These are phyloP conservation scores for Crocodylus rhombifer DNA, from an alignment of 2,797 vertebrate species.

Conservation along the genomic window DNA sequence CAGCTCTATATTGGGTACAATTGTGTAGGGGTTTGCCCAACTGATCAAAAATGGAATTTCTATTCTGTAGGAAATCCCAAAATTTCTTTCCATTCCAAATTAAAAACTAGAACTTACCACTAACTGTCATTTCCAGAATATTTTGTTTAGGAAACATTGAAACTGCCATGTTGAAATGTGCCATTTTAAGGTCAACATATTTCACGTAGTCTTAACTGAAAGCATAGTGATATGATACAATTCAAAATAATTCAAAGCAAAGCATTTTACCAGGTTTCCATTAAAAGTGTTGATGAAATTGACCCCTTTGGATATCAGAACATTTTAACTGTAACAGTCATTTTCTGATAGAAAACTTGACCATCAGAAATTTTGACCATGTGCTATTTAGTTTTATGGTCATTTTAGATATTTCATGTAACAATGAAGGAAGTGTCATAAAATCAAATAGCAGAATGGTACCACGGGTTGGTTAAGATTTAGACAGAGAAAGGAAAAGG, in stretches of 20 bases:
- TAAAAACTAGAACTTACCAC: slow-evolving; percentile 30
- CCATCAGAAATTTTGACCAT: neutral
- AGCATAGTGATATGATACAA: too few species aligned
- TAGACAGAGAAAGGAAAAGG: neutral
- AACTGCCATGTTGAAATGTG: slow-evolving; percentile 38
- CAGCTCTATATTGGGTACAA: too few species aligned
- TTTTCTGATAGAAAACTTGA: neutral
- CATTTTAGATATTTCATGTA: neutral
- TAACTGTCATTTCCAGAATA: neutral
- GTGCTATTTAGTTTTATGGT: neutral
- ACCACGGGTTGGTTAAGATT: neutral
- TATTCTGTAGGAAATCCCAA: neutral
- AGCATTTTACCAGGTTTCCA: neutral
- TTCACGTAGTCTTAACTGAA: too few species aligned
- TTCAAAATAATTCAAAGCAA: slow-evolving; percentile 3
- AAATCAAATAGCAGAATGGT: neutral
- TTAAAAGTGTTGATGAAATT: slow-evolving; percentile 25
- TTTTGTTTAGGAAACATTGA: slow-evolving; percentile 20
- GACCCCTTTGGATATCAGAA: slow-evolving; percentile 8
- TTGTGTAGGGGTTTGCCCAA: too few species aligned
- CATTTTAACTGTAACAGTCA: neutral
- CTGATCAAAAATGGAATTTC: slow-evolving; percentile 38
- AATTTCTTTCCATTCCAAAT: slow-evolving; percentile 26
- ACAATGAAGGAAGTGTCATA: neutral
- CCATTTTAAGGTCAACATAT: too few species aligned